These are phyloP conservation scores for Chaetodon trifasciatus DNA, from an alignment of 2,797 vertebrate species.

Conservation along the genomic window DNA sequence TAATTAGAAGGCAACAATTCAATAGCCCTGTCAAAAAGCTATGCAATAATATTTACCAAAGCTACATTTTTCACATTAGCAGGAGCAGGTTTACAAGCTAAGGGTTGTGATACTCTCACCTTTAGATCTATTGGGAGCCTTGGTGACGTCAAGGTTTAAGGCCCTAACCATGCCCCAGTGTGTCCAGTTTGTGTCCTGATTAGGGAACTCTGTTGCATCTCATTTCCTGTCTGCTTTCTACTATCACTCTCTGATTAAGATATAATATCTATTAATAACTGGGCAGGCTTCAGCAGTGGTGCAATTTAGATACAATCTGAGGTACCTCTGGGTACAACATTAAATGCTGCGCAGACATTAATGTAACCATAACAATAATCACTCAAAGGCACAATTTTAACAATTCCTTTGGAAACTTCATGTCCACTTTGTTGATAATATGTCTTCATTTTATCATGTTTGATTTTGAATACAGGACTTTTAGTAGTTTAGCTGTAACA, in stretches of 20 bases:
- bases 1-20: neutral
- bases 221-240: neutral
- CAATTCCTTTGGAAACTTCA: neutral
- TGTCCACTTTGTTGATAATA: neutral
- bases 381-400: neutral
- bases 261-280: neutral
- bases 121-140: neutral
- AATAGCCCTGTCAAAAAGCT: neutral
- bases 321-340: neutral
- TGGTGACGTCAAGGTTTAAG: neutral
- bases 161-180: no score
- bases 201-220: neutral
- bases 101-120: neutral
- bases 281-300: neutral
- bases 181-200: neutral
- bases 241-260: neutral
- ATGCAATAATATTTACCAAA: neutral
- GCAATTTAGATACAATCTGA: neutral
- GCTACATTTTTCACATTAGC: neutral
- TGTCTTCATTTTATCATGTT: no score
- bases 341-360: neutral
- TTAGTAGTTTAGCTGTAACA: neutral
- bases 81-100: neutral
- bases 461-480: neutral
- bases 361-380: neutral